A percentile compares a stretch with the other conserved stretches of the same genome.
Evolutionary conservation across 2,113 vertebrate species (phyloP).

Genomic region (Theristicus caerulescens): DNA sequence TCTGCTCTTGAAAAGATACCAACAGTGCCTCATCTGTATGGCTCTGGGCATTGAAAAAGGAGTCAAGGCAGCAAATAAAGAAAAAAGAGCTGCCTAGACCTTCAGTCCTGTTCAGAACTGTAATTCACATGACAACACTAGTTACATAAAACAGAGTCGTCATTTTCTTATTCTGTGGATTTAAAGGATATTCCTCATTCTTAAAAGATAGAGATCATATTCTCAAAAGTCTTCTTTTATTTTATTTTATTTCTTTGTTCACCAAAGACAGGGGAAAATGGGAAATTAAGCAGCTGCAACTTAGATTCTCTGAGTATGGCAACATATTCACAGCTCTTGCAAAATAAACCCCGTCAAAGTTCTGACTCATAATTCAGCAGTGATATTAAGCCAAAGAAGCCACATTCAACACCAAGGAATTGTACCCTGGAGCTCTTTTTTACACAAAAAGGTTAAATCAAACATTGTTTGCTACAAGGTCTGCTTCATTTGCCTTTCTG

Average conservation of each 20-base stretch:
- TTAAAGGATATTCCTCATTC: not conserved
- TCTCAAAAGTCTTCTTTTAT: not conserved
- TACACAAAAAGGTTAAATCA: not conserved
- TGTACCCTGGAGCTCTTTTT: constrained; percentile 30
- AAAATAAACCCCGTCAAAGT: not conserved
- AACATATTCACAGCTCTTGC: not conserved
- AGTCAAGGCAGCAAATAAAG: not conserved
- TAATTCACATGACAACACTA: not conserved
- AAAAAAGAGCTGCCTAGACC: not conserved
- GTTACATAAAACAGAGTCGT: not conserved
- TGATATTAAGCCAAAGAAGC: not conserved
- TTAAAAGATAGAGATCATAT: not conserved
- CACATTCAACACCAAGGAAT: constrained; percentile 13
- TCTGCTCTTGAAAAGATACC: constrained; percentile 43
- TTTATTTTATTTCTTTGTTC: not conserved
- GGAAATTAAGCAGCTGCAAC: not conserved
- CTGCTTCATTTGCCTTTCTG: not conserved
- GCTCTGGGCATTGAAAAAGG: not conserved
- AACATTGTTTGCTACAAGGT: constrained; percentile 10
- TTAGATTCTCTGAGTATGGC: not conserved
- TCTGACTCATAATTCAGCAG: not conserved
- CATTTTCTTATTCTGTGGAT: not conserved
- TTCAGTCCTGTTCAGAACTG: not conserved
- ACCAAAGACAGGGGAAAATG: not conserved
- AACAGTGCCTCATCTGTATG: not conserved